Evolutionary conservation across 2,888 invertebrate genomes (phyloP), one percentile per base, ranked within the genome.

Genomic region (Peribatodes rhomboidaria): DNA sequence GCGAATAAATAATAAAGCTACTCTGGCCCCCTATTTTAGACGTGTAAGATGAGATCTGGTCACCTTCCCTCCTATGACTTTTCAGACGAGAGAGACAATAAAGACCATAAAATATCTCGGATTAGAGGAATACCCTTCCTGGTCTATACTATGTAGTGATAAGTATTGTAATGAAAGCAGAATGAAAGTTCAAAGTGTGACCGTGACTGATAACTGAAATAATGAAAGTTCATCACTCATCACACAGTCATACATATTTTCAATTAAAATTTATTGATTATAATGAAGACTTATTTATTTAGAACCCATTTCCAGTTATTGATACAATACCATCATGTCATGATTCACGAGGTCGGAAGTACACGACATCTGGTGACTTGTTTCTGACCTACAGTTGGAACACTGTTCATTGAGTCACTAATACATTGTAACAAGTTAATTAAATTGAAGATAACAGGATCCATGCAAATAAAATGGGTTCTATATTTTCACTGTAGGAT

Each of bases 301-400:
- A 44, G 22, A 6, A 49, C 8, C 16, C n/a, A 57, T 7, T 57
- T 52, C 56, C 35, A 46, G 35, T 55, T 33, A 61, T 49, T 55
- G 11, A 20, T 18, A 11, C 10, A 55, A 49, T 22, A 27, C 27
- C 27, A 27, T 1, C 10, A 13, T 35, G 13, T 31, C 27, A 64
- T 64, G 60, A 60, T 44, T 65, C 57, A 68, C 56, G 31, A 44
- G 49, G 54, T 61, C 57, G 67, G 67, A 65, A 64, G 62, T 62
- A 55, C 18, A 2, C 35, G 10, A 13, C 10, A 49, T 18, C 39
- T 46, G 56, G 44, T 42, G 22, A 10, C 47, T 27, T 64, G 67
- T 67, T 66, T 61, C 62, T 62, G 62, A 70, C 68, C 61, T 66
- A 67, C 49, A 56, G 55, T 61, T 47, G 33, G 22, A 35, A 41